A percentile compares a stretch with the other conserved stretches of the same genome.
Evolutionary conservation across 2,113 vertebrate species (phyloP).

Genomic region (Thomomys bottae): DNA sequence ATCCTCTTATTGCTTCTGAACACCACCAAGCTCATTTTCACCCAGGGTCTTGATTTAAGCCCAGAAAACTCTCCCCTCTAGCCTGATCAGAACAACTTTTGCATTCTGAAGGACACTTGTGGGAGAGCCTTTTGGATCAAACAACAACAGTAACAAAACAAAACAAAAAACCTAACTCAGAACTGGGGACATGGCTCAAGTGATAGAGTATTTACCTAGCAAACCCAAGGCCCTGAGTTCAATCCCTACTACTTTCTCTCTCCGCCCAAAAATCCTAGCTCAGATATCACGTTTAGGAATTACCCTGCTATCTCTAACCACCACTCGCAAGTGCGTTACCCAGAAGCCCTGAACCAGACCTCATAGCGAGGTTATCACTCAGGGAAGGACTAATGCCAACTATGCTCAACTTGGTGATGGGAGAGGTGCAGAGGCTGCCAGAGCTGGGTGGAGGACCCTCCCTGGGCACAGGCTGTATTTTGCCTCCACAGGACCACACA

Average conservation of each 20-base stretch:
- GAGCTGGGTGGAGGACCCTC: background rate
- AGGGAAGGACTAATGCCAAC: background rate
- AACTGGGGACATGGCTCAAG: too few relatives aligned
- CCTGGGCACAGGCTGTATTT: accelerated
- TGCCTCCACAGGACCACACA: background rate
- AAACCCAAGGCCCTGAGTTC: background rate
- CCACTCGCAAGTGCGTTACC: background rate
- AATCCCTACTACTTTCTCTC: too few relatives aligned
- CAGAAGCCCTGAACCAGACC: background rate
- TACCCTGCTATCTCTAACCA: background rate
- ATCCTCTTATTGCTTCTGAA: background rate
- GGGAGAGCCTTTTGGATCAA: too few relatives aligned
- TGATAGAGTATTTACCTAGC: too few relatives aligned
- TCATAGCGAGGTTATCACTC: accelerated
- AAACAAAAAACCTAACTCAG: too few relatives aligned
- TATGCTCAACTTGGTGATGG: background rate
- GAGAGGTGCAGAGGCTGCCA: background rate
- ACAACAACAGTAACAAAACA: too few relatives aligned
- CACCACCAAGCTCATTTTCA: background rate
- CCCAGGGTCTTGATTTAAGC: background rate
- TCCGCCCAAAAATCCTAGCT: background rate
- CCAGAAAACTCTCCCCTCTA: background rate
- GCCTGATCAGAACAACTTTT: background rate
- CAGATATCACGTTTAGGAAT: background rate
- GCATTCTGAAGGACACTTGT: background rate